A percentile compares a stretch with the other conserved stretches of the same genome.
Evolutionary conservation across 2,113 vertebrate species (phyloP).

Genomic region (Mastomys natalensis): DNA sequence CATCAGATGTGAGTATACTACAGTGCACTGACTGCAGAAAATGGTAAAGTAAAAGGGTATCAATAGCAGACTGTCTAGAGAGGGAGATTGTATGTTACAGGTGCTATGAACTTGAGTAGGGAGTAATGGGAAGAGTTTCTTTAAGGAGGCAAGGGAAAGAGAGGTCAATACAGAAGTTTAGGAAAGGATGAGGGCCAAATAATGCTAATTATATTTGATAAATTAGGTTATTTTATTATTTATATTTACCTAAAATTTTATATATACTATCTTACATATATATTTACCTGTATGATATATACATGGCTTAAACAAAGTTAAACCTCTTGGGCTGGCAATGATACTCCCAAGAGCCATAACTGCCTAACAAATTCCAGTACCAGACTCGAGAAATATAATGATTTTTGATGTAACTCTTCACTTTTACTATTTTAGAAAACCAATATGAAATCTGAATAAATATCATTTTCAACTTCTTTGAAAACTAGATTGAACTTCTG

Average conservation of each 20-base stretch:
- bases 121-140: neutral
- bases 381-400: neutral
- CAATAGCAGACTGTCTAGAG: too few relatives aligned
- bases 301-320: neutral
- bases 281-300: neutral
- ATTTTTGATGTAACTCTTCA: neutral
- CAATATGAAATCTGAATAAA: neutral
- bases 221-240: neutral
- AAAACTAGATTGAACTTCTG: neutral
- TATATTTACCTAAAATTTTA: neutral
- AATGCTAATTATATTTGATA: neutral
- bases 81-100: neutral
- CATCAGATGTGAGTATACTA: neutral
- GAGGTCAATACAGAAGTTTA: neutral
- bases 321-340: neutral
- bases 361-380: too few relatives aligned
- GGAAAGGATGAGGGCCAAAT: neutral
- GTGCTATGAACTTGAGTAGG: neutral
- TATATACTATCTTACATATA: neutral
- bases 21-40: neutral
- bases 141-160: neutral
- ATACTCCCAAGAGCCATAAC: neutral
- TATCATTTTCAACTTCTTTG: neutral
- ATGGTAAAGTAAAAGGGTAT: neutral
- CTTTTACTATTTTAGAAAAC: slow-evolving; percentile 12